Percentiles rank a stretch among this genome's conserved stretches.
phyloP scores from a whole-genome alignment of 1,140 invertebrate species.

The Heliconius congener region DNA sequence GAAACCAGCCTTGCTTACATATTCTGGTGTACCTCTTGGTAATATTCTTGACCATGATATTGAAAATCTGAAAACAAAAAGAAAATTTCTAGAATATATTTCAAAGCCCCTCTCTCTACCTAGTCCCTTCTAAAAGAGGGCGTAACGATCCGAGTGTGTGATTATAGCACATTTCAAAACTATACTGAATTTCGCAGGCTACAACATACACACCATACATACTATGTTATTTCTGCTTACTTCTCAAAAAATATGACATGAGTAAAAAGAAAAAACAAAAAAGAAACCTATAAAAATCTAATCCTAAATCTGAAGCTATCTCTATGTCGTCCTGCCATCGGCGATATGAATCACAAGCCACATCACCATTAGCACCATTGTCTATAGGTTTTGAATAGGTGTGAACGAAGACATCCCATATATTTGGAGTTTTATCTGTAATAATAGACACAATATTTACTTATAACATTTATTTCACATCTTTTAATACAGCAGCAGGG shows the following conservation, averaged over 20 bases:
- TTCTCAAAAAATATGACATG: no score
- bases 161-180: no score
- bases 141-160: no score
- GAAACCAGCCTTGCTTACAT: neutral
- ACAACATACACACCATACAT: no score
- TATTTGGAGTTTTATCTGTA: conserved; percentile 76
- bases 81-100: neutral
- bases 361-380: conserved; percentile 73
- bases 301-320: conserved; percentile 37
- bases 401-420: conserved; percentile 79
- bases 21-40: conserved; percentile 1
- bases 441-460: neutral
- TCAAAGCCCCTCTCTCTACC: no score
- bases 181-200: no score
- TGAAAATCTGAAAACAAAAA: neutral
- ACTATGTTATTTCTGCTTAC: no score
- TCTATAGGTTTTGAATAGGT: conserved; percentile 63
- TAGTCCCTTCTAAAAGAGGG: no score
- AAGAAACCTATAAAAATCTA: conserved; percentile 47
- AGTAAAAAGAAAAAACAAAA: neutral
- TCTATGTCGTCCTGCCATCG: conserved; percentile 60
- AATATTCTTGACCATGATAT: neutral
- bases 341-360: conserved; percentile 81
- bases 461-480: no score
- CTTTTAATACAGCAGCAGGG: no score